phyloP scores from a whole-genome alignment of 2,797 vertebrate genomes.

The Falco naumanni region DNA sequence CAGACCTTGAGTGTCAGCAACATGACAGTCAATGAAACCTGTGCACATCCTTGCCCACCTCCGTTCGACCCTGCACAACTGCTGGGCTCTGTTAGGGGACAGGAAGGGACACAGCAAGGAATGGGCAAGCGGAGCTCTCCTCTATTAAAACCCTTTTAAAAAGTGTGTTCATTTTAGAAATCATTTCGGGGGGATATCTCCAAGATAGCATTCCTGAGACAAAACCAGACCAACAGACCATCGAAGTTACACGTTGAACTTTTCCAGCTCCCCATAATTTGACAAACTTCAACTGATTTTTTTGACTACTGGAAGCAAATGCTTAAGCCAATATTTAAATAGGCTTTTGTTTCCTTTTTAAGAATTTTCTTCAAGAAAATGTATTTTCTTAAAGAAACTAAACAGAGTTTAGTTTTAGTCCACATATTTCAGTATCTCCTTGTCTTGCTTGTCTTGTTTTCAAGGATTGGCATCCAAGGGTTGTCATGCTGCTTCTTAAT shows the following conservation, averaged over 20 bases:
- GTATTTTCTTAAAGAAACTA: too few relatives aligned
- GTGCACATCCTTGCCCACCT: background rate
- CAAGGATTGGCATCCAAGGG: background rate
- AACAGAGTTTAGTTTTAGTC: background rate
- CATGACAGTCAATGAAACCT: background rate
- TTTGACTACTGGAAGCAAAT: background rate
- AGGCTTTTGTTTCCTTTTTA: background rate
- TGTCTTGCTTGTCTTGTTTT: constrained; percentile 22
- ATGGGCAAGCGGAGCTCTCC: background rate
- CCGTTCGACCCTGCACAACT: background rate
- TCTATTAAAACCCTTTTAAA: background rate
- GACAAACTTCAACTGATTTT: background rate
- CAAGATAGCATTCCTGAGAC: background rate
- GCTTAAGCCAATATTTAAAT: background rate
- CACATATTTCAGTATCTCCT: background rate
- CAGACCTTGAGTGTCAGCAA: too few relatives aligned
- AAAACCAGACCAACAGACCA: background rate
- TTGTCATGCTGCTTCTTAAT: constrained; percentile 32
- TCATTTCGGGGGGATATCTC: background rate
- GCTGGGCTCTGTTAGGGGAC: background rate
- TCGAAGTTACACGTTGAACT: background rate
- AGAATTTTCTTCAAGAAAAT: background rate
- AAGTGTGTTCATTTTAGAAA: background rate
- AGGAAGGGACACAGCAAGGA: background rate
- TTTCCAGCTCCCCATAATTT: background rate